Base-by-base conservation (phyloP, 1,140 invertebrate genomes). In the Ips typographus region DNA sequence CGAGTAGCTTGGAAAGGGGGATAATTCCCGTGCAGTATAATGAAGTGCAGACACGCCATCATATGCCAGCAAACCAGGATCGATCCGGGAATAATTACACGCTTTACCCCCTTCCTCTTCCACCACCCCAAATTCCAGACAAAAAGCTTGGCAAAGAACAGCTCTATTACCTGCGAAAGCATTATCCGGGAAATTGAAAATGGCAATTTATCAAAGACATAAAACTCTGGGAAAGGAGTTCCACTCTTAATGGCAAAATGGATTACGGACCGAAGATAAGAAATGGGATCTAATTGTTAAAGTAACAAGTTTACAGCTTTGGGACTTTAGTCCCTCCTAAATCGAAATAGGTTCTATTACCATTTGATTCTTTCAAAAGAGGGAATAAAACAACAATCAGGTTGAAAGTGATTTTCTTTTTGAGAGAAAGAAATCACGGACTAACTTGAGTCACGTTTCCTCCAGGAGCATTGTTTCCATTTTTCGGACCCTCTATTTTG, bases 151-250 rank as follows among this genome's bases (percentile, higher is more conserved):
- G 5, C 2, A 37, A 38, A 42, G 37, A 59, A 59, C 38, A 8
- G 7, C 6, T 8, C 8, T 40, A 8, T 59, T 42, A 40, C 37
- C n/a, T 56, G 22, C 53, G n/a, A 40, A 7, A 36, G 37, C 37
- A 56, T 56, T n/a, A 56, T 38, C 53, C 6, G 4, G 7, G n/a
- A 41, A 59, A 59, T 59, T 59, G 57, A 59, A 59, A 59, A 42
- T n/a, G 6, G 8, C 40, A 59, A 59, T 59, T 8, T 42, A 55
- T 42, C 57, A 41, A 59, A 59, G 40, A 59, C 57, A 41, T 56
- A 8, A 42, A 59, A 6, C 8, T 42, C 57, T 40, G 40, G 8
- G 57, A n/a, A 36, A 55, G 37, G 52, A 6, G 37, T 55, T 36
- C 42, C 2, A 36, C 57, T 59, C n/a, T 59, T 22, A 59, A 42